phyloP scores from a whole-genome alignment of 2,888 invertebrate genomes.

The Choristoneura rosaceana region DNA sequence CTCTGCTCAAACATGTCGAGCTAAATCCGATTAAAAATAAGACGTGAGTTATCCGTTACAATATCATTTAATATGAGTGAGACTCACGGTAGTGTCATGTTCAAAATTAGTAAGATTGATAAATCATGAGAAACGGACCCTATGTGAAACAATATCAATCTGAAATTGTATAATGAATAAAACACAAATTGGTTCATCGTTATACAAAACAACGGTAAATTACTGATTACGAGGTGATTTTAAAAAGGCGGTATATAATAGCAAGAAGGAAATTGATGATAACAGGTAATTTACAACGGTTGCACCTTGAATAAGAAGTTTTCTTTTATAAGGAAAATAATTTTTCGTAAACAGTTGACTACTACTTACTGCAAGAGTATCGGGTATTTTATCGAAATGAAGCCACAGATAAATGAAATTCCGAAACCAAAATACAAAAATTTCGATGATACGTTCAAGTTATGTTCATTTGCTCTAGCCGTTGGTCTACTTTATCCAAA shows the following conservation, averaged over 20 bases:
- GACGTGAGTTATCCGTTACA: too few relatives aligned
- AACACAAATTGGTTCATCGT: not conserved
- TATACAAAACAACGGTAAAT: constrained; percentile 18
- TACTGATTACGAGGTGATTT: constrained; percentile 7
- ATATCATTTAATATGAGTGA: too few relatives aligned
- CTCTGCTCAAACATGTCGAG: too few relatives aligned
- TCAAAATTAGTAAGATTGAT: too few relatives aligned
- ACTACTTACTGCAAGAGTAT: not conserved
- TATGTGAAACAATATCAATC: too few relatives aligned
- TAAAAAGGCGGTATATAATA: constrained; percentile 10
- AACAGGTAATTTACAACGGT: constrained; percentile 10
- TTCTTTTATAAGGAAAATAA: not conserved
- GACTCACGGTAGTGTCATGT: too few relatives aligned
- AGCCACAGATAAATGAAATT: constrained; percentile 34
- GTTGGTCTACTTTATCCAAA: constrained; percentile 68
- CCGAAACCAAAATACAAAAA: constrained; percentile 54
- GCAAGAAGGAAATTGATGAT: constrained; percentile 12
- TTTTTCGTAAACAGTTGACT: not conserved
- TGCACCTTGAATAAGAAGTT: constrained; percentile 16
- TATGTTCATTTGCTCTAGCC: constrained; percentile 65
- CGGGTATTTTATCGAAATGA: constrained; percentile 29
- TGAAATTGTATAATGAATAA: not conserved
- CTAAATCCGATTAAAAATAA: too few relatives aligned
- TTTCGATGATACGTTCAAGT: constrained; percentile 64
- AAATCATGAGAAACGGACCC: too few relatives aligned